Conservation (phyloP, 2,797 vertebrate genomes). For the Nyctalus aviator region DNA sequence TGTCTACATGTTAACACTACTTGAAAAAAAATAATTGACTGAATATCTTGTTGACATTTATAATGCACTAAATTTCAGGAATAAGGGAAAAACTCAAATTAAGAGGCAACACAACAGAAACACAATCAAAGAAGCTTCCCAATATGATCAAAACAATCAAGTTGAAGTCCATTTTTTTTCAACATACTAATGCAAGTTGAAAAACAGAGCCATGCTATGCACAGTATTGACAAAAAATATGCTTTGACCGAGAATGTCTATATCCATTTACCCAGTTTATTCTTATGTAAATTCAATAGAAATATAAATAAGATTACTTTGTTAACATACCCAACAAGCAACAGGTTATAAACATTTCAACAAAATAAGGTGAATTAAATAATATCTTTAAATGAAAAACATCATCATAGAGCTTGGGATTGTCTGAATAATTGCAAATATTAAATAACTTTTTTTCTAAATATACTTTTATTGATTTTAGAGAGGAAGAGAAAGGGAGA, state of each 20-base stretch:
- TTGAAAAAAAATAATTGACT: not conserved
- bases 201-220: not conserved
- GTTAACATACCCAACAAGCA: not conserved
- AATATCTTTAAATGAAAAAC: not conserved
- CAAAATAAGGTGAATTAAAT: not conserved
- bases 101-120: not conserved
- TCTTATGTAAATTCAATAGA: not conserved
- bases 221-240: not conserved
- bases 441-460: not conserved
- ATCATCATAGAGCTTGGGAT: not conserved
- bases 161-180: not conserved
- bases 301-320: not conserved
- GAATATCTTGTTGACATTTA: not conserved
- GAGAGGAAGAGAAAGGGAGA: no score
- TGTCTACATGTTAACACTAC: not conserved
- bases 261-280: not conserved
- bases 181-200: not conserved
- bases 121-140: not conserved
- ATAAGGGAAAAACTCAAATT: not conserved
- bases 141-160: not conserved
- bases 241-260: not conserved
- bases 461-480: no score
- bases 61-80: not conserved
- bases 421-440: not conserved
- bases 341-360: not conserved